These are phyloP conservation scores for Opisthograptis luteolata DNA, from an alignment of 2,888 invertebrate species.

Conservation along the genomic window DNA sequence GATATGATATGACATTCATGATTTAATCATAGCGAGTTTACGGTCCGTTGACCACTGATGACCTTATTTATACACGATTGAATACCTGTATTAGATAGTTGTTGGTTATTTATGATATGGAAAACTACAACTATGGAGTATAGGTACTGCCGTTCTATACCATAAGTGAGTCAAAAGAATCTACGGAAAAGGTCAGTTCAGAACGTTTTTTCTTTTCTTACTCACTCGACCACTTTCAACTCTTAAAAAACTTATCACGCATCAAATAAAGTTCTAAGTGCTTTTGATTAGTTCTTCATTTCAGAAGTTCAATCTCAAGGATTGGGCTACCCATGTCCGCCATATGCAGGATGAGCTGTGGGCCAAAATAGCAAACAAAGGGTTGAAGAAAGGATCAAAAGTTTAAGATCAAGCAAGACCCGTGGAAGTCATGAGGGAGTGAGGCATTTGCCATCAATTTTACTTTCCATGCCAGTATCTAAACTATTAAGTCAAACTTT, in stretches of 20 bases:
- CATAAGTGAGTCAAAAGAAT: not conserved
- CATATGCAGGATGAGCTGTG: too few species aligned
- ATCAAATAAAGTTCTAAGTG: not conserved
- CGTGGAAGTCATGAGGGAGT: too few species aligned
- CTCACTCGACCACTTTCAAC: constrained; percentile 65
- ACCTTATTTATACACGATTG: constrained; percentile 8
- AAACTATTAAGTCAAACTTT: too few species aligned
- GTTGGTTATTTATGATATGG: not conserved
- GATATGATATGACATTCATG: constrained; percentile 20
- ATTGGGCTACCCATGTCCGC: too few species aligned
- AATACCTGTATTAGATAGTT: not conserved
- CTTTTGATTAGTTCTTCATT: not conserved
- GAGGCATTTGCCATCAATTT: too few species aligned
- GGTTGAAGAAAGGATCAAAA: too few species aligned
- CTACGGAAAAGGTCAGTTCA: not conserved
- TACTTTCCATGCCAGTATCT: too few species aligned
- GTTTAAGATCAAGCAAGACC: too few species aligned
- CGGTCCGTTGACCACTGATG: constrained; percentile 14
- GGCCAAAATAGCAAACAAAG: too few species aligned
- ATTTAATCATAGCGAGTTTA: constrained; percentile 16
- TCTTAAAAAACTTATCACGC: constrained; percentile 44
- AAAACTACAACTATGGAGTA: not conserved
- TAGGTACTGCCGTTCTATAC: too few species aligned
- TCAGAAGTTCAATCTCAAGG: not conserved
- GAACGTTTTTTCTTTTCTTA: not conserved